phyloP scores from a whole-genome alignment of 2,113 vertebrate species.

The Thalassoma bifasciatum region DNA sequence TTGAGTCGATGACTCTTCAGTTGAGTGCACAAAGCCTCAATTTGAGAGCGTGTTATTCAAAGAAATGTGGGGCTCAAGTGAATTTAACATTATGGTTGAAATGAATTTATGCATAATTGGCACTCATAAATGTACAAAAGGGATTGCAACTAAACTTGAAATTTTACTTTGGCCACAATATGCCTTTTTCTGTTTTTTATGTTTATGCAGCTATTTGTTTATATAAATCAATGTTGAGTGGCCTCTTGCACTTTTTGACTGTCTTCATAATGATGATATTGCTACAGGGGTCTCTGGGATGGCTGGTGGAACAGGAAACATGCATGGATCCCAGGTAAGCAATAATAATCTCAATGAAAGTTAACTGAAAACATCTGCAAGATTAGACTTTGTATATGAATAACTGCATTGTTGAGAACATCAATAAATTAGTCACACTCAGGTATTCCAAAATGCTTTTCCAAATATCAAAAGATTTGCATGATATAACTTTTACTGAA shows the following conservation, averaged over 20 bases:
- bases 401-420: no score
- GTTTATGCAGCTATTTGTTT: slow-evolving; percentile 15
- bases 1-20: slow-evolving; percentile 32
- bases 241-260: slow-evolving; percentile 9
- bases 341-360: not conserved
- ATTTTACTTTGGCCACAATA: not conserved
- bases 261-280: slow-evolving; percentile 47
- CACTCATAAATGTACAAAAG: slow-evolving; percentile 3
- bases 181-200: no score
- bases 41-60: not conserved
- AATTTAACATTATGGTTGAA: not conserved
- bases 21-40: slow-evolving; percentile 41
- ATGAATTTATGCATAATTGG: slow-evolving; percentile 9
- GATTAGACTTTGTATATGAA: no score
- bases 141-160: not conserved
- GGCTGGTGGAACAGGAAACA: slow-evolving; percentile 86
- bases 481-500: no score
- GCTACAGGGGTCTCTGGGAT: slow-evolving; percentile 85
- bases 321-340: slow-evolving; percentile 93
- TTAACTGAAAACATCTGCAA: no score
- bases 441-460: no score
- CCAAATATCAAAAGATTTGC: no score
- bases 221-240: slow-evolving; percentile 3
- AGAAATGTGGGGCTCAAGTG: not conserved
- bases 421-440: no score